phyloP scores from a whole-genome alignment of 1,140 invertebrate genomes.

The Zaprionus ghesquierei region DNA sequence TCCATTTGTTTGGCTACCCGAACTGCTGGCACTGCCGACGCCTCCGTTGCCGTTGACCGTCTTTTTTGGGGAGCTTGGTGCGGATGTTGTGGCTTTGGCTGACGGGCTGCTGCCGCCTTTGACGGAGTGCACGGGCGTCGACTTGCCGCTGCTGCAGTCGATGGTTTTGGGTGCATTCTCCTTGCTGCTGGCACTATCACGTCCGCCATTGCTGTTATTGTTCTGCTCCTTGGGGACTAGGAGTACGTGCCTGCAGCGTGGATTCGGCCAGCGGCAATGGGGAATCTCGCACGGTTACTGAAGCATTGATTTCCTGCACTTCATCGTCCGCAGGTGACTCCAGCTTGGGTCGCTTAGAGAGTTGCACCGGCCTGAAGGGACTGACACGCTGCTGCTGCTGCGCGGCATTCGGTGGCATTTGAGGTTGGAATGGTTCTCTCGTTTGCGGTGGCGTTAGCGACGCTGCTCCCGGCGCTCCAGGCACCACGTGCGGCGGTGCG shows the following conservation, averaged over 20 bases:
- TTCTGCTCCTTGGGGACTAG: constrained; percentile 65
- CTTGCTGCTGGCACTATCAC: constrained; percentile 68
- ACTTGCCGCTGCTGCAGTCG: constrained; percentile 58
- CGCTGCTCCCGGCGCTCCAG: neutral
- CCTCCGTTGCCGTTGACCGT: constrained; percentile 1
- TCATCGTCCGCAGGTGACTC: constrained; percentile 58
- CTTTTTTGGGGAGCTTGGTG: constrained; percentile 60
- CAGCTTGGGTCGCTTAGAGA: constrained; percentile 60
- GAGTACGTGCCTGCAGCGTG: constrained; percentile 2
- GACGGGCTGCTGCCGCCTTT: constrained; percentile 51
- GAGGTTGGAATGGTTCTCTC: constrained; percentile 64
- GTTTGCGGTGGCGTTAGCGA: constrained; percentile 30
- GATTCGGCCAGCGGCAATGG: constrained; percentile 38
- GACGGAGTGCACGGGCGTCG: constrained; percentile 48
- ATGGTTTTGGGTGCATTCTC: constrained; percentile 60
- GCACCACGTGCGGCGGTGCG: constrained; percentile 17
- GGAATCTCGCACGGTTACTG: constrained; percentile 28
- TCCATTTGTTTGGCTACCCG: constrained; percentile 56
- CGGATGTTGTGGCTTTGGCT: constrained; percentile 18
- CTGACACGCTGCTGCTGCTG: constrained; percentile 46
- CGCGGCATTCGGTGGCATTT: constrained; percentile 59
- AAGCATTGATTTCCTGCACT: constrained; percentile 62
- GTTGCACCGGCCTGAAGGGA: constrained; percentile 64
- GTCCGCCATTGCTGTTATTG: constrained; percentile 57
- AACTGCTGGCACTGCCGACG: neutral